Evolutionary conservation across 2,888 invertebrate genomes (phyloP).

Genomic region (Clepsis dumicolana): DNA sequence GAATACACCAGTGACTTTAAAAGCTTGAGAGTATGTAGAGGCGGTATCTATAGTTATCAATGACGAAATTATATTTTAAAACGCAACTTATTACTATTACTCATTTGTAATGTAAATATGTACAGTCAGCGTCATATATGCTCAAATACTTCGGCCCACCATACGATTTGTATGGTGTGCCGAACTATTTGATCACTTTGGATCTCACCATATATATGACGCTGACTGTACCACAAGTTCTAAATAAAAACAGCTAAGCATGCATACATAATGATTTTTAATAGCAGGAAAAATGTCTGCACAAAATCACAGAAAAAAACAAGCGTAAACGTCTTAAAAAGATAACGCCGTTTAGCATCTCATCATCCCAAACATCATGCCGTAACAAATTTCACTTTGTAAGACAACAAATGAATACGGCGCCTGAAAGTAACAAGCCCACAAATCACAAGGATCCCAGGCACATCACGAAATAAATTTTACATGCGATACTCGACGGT

Average conservation of each 20-base stretch:
- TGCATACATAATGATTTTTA: background rate
- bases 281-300: background rate
- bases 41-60: background rate
- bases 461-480: conserved; percentile 29
- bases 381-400: conserved; percentile 42
- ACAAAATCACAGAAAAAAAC: background rate
- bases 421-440: conserved; percentile 38
- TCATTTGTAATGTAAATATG: too few species aligned
- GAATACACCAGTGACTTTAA: background rate
- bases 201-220: too few species aligned
- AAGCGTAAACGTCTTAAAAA: conserved; percentile 13
- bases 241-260: too few species aligned
- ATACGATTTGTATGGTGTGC: too few species aligned
- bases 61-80: too few species aligned
- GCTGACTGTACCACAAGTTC: too few species aligned
- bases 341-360: conserved; percentile 24
- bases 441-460: conserved; percentile 38
- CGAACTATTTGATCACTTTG: too few species aligned
- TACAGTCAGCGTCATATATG: too few species aligned
- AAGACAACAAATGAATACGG: conserved; percentile 42
- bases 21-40: background rate
- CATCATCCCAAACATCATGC: conserved; percentile 28
- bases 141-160: too few species aligned
- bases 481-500: conserved; percentile 27
- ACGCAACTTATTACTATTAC: too few species aligned